Evolutionary conservation across 2,888 invertebrate species (phyloP).

Genomic region (Perdita meconis): DNA sequence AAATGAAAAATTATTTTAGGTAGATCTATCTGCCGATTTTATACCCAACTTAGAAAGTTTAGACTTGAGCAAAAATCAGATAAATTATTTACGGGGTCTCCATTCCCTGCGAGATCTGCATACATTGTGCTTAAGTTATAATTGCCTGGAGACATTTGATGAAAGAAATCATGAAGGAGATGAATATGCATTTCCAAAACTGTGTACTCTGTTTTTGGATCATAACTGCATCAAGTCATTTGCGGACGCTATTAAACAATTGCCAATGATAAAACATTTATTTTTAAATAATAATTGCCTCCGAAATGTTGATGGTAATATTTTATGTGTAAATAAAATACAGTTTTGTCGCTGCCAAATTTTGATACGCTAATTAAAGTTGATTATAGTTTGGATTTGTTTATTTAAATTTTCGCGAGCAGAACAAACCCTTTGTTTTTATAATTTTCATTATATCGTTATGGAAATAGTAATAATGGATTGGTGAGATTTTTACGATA

Average conservation of each 20-base stretch:
- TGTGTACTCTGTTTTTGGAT: slow-evolving; percentile 67
- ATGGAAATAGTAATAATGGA: no score
- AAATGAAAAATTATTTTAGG: slow-evolving; percentile 43
- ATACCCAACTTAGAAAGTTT: slow-evolving; percentile 69
- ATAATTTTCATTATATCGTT: no score
- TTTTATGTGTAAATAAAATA: not conserved
- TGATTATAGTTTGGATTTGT: no score
- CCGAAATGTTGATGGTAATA: slow-evolving; percentile 62
- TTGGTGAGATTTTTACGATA: no score
- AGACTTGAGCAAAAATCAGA: slow-evolving; percentile 69
- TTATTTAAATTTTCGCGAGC: no score
- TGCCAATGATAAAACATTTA: slow-evolving; percentile 65
- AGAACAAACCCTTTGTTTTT: no score
- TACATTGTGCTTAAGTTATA: slow-evolving; percentile 70
- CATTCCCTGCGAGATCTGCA: slow-evolving; percentile 59
- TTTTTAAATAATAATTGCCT: slow-evolving; percentile 69
- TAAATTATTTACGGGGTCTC: slow-evolving; percentile 63
- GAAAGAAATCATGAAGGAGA: not conserved
- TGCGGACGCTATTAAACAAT: slow-evolving; percentile 40
- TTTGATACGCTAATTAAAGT: no score
- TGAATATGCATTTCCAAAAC: slow-evolving; percentile 48
- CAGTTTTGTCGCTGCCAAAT: not conserved
- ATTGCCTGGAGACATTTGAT: slow-evolving; percentile 59
- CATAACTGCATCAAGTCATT: slow-evolving; percentile 66
- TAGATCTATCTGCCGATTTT: slow-evolving; percentile 57